phyloP scores from a whole-genome alignment of 2,888 invertebrate genomes.

The Xylocampa areola region DNA sequence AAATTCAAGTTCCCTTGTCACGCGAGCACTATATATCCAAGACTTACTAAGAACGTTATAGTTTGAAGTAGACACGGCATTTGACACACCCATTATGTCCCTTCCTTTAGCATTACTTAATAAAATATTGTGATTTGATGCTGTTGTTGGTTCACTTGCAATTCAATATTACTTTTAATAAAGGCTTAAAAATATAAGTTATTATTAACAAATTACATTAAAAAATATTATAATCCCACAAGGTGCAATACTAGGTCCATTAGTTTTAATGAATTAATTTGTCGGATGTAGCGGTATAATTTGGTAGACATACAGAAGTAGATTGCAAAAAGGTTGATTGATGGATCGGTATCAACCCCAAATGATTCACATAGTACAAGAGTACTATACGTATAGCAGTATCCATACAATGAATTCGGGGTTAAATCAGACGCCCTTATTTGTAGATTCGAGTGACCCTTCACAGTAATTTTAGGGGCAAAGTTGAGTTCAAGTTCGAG shows the following conservation, averaged over 20 bases:
- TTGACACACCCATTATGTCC: constrained; percentile 12
- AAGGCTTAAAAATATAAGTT: neutral
- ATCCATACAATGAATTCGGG: neutral
- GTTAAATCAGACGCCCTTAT: constrained; percentile 6
- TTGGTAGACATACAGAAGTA: neutral
- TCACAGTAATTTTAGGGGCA: constrained; percentile 15
- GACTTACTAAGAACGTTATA: constrained; percentile 38
- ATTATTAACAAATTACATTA: neutral
- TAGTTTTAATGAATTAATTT: neutral
- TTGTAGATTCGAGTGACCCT: constrained; percentile 20
- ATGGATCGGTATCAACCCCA: neutral
- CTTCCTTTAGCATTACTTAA: constrained; percentile 1
- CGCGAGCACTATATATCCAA: constrained; percentile 55
- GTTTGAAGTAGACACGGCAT: constrained; percentile 33
- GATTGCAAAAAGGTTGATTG: neutral
- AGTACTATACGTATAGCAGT: neutral
- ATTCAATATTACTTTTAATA: neutral
- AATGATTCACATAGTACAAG: neutral
- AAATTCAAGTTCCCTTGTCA: constrained; percentile 66
- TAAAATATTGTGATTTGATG: neutral
- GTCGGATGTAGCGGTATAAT: neutral
- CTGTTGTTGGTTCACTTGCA: neutral
- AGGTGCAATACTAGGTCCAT: constrained; percentile 14
- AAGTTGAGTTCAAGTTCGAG: constrained; percentile 20
- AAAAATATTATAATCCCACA: neutral